Base-by-base conservation (phyloP, 2,113 vertebrate species). In the Mastomys natalensis region DNA sequence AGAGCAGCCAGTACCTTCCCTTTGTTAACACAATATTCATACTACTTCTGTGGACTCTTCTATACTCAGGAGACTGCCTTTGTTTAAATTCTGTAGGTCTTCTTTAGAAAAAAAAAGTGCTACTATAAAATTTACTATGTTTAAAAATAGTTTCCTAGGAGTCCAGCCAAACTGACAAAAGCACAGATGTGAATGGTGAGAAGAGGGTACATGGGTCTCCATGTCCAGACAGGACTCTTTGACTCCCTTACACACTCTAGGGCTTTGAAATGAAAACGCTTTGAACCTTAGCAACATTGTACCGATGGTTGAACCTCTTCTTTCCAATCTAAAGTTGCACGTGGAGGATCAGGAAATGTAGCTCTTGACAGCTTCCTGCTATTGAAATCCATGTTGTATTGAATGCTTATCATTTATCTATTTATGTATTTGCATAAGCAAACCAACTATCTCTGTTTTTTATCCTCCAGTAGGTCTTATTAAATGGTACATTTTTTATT, bases 191-290 rank as follows among this genome's bases (percentile, higher is more conserved):
- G 37, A 73, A 40, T 4, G 9, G 40, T 21, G 7, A 2, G 19
- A 58, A 94, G n/a, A n/a, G 3, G 6, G 15, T 19, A 6, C 74
- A 6, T 31, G 29, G 24, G 43, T 10, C 43, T 34, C 51, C 4
- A 4, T 58, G 13, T 68, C 64, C 6, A 45, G 15, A 62, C 43
- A 10, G 45, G 64, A n/a, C n/a, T 48, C 29, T 80, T 76, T 93
- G 76, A 95, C 70, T 95, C 78, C 62, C n/a, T 84, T 92, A 88
- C 80, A 95, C 62, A 96, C 66, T 77, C 51, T 10, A 66, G 76
- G 0, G 19, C 91, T 95, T 96, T 96, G 93, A 97, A 95, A 85
- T 77, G 37, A 85, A 88, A 93, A 66, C 12, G 19, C 92, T 95
- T 95, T 86, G 72, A 24, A 22, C 64, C 64, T 34, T 34, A 68